Evolutionary conservation across 1,140 invertebrate genomes (phyloP).

Genomic region (Cherax destructor): DNA sequence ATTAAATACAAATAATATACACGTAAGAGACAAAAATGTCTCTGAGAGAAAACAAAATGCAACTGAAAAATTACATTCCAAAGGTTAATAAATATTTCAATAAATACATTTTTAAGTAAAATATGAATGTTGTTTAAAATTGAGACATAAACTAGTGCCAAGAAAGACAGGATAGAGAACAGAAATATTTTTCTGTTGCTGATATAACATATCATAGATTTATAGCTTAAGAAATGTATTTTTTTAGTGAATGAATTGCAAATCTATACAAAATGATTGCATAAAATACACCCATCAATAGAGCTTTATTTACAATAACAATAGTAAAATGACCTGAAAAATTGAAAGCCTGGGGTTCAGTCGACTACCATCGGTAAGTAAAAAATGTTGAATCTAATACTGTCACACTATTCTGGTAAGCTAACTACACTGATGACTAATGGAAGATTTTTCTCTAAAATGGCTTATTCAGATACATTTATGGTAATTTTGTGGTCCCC

Average conservation of each 20-base stretch:
- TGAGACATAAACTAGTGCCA: too few species aligned
- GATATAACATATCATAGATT: neutral
- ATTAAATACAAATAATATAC: neutral
- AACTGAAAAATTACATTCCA: too few species aligned
- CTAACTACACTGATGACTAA: constrained; percentile 57
- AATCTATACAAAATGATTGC: constrained; percentile 20
- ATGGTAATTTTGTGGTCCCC: constrained; percentile 53
- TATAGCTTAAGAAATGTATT: neutral
- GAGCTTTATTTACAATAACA: constrained; percentile 52
- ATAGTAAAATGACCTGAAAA: constrained; percentile 62
- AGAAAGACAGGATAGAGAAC: too few species aligned
- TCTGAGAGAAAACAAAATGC: too few species aligned
- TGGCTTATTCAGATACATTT: neutral
- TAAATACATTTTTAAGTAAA: too few species aligned
- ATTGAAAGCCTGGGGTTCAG: constrained; percentile 63
- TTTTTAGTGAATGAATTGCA: neutral
- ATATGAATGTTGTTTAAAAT: too few species aligned
- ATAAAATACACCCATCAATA: constrained; percentile 38
- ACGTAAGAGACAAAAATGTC: neutral
- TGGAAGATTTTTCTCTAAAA: constrained; percentile 42
- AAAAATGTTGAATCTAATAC: constrained; percentile 39
- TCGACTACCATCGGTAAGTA: constrained; percentile 42
- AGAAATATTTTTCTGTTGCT: too few species aligned
- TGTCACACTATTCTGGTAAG: constrained; percentile 22
- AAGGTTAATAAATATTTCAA: too few species aligned